phyloP scores from a whole-genome alignment of 1,140 invertebrate species.

The Pseudoatta argentina region DNA sequence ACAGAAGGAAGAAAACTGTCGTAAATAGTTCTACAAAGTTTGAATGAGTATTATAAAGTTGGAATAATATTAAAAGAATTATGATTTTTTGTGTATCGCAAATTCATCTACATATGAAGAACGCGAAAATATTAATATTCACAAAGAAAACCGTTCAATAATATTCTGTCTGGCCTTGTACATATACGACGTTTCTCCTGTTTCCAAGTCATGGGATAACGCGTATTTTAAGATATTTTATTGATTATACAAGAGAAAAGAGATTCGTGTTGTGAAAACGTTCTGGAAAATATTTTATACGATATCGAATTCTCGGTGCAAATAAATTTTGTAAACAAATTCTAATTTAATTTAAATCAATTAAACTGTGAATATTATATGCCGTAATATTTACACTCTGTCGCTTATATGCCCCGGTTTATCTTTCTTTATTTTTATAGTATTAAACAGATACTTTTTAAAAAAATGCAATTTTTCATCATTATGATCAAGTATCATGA shows the following conservation, averaged over 20 bases:
- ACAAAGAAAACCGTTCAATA: slow-evolving; percentile 7
- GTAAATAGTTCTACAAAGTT: too few relatives aligned
- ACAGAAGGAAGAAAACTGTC: too few relatives aligned
- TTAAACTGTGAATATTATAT: neutral
- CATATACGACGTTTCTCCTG: neutral
- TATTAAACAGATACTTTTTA: neutral
- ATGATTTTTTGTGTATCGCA: neutral
- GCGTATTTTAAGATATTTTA: slow-evolving; percentile 11
- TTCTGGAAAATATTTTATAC: neutral
- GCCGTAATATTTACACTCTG: neutral
- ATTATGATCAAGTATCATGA: neutral
- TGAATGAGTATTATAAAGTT: too few relatives aligned
- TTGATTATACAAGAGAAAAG: neutral
- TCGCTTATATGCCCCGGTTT: neutral
- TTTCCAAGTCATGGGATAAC: slow-evolving; percentile 5
- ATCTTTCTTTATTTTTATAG: neutral
- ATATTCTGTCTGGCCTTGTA: neutral
- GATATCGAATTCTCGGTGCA: neutral
- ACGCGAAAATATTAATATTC: neutral
- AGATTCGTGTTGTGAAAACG: neutral
- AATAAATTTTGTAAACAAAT: slow-evolving; percentile 7
- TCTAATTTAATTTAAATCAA: slow-evolving; percentile 3
- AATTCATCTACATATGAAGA: neutral
- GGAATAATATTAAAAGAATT: neutral
- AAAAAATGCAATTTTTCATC: neutral